These are phyloP conservation scores for Ceraclea dissimilis DNA, from an alignment of 2,888 invertebrate species.

Conservation along the genomic window DNA sequence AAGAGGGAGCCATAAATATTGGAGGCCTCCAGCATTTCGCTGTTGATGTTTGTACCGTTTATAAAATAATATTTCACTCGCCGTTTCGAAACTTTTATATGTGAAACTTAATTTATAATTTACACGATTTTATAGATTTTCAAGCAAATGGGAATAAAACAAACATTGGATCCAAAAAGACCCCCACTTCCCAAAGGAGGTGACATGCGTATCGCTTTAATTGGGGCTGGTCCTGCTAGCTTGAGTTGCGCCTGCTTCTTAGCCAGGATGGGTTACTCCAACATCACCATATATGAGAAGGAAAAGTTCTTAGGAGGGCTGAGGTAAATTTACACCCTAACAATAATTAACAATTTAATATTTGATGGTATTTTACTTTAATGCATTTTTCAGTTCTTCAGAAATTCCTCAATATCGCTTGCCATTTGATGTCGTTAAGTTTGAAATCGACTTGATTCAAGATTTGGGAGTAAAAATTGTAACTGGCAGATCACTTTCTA, in stretches of 20 bases:
- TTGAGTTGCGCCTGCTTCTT: slow-evolving; percentile 95
- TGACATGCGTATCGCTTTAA: slow-evolving; percentile 67
- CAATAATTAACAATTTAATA: neutral
- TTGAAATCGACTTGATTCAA: slow-evolving; percentile 83
- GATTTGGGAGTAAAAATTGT: slow-evolving; percentile 89
- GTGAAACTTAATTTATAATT: too few species aligned
- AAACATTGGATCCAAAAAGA: slow-evolving; percentile 71
- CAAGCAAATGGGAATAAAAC: slow-evolving; percentile 87
- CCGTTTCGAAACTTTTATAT: too few species aligned
- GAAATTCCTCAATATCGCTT: slow-evolving; percentile 97
- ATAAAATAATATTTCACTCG: too few species aligned
- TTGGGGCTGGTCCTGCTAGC: slow-evolving; percentile 96
- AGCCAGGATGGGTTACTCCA: slow-evolving; percentile 83
- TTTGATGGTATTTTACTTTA: neutral
- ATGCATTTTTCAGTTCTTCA: slow-evolving; percentile 59
- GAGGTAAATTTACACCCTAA: slow-evolving; percentile 48
- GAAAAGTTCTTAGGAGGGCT: slow-evolving; percentile 82
- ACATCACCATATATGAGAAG: slow-evolving; percentile 91
- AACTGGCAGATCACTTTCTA: slow-evolving; percentile 62
- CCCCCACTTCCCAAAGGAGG: slow-evolving; percentile 50
- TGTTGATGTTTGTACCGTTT: slow-evolving; percentile 62
- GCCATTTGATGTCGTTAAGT: slow-evolving; percentile 86
- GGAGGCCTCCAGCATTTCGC: slow-evolving; percentile 98
- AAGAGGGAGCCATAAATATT: slow-evolving; percentile 98
- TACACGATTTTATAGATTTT: slow-evolving; percentile 57